Evolutionary conservation across 2,113 vertebrate genomes (phyloP), one percentile per base, ranked within the genome.

Genomic region (Irena cyanogastra): DNA sequence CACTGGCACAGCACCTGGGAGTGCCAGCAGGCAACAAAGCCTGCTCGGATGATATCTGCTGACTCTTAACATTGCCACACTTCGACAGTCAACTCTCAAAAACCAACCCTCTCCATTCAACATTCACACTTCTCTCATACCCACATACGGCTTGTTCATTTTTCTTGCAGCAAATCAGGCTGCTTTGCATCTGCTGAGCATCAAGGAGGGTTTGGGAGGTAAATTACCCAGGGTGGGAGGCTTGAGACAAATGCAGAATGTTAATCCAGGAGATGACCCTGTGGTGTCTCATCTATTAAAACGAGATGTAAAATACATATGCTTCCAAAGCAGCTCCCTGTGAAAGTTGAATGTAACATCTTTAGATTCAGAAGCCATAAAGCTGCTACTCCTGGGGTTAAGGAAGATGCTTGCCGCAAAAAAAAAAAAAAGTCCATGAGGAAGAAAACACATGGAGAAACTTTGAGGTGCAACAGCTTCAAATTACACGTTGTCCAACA

Each of bases 61-160:
- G 6, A 47, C 33, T 70, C 61, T 50, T 54, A 52, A 56, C 10
- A 7, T 54, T 53, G 66, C 45, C 70, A 57, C 14, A 21, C 30
- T 50, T 78, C 0, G 4, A 75, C 42, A 61, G 42, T 8, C 2
- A 7, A 7, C 37, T 54, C 85, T 69, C 50, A 37, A 42, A 85
- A 72, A 28, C 22, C 7, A 91, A 8, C 22, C 27, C 26, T 50
- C 33, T 87, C 53, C 44, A 7, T 74, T 74, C 60, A 65, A 60
- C 31, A 70, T 79, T 78, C 82, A 69, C 7, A 15, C 17, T 65
- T 80, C 69, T 41, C n/a, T 65, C 50, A 28, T 61, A n/a, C 42
- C 41, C 42, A 26, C 54, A 59, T 35, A 33, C 1, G 5, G 27
- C 28, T 45, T 4, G 3, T 35, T 71, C 1, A 0, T n/a, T 77